These are phyloP conservation scores for Periophthalmodon schlosseri DNA, from an alignment of 2,113 vertebrate species.

Conservation along the genomic window DNA sequence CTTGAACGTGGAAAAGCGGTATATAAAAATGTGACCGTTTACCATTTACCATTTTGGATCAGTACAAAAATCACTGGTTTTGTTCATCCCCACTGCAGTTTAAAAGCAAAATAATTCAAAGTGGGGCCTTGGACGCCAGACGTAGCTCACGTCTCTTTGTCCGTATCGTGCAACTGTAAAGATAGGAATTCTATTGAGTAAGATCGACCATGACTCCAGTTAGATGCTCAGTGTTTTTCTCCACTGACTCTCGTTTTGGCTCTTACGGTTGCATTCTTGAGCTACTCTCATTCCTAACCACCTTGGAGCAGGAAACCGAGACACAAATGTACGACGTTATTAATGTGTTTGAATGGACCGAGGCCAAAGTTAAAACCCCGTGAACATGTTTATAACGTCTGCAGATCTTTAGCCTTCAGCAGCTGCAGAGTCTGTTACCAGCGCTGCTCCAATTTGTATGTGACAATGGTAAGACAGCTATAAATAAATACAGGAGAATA, in stretches of 20 bases:
- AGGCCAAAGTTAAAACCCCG: not conserved
- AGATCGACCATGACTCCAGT: no score
- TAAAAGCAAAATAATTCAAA: not conserved
- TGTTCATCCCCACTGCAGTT: not conserved
- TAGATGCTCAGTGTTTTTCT: no score
- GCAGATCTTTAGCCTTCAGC: not conserved
- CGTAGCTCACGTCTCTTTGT: not conserved
- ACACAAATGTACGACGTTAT: not conserved
- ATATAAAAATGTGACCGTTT: no score
- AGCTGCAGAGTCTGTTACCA: not conserved
- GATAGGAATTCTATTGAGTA: no score
- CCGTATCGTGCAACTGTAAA: no score
- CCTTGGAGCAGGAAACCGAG: not conserved
- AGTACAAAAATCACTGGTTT: no score
- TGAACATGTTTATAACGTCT: not conserved
- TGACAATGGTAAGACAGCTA: not conserved
- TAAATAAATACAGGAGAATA: not conserved
- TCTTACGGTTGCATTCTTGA: not conserved
- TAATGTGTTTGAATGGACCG: not conserved
- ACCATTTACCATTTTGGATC: no score
- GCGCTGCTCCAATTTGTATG: not conserved
- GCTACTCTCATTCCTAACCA: not conserved
- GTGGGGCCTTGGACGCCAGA: not conserved
- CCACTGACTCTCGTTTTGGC: not conserved
- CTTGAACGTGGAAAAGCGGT: no score